These are phyloP conservation scores for Triplophysa rosa DNA, from an alignment of 2,113 vertebrate species.

Conservation along the genomic window DNA sequence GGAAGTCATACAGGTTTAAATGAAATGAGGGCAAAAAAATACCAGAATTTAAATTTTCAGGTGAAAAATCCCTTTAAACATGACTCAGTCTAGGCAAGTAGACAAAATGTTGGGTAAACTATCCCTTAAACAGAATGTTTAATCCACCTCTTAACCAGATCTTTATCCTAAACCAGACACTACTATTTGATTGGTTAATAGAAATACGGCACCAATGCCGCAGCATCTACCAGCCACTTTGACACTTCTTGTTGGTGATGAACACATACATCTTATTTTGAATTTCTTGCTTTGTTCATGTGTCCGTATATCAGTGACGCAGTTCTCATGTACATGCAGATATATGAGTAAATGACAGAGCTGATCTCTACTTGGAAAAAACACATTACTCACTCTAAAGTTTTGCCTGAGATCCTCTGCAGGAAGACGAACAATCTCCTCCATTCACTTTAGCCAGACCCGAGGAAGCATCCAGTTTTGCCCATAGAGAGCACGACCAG, in stretches of 20 bases:
- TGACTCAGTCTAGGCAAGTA: no score
- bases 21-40: no score
- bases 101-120: no score
- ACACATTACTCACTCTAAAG: not conserved
- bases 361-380: slow-evolving; percentile 2
- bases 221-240: not conserved
- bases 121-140: no score
- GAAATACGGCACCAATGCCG: not conserved
- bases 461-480: slow-evolving; percentile 38
- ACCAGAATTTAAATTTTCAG: no score
- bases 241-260: not conserved
- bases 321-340: not conserved
- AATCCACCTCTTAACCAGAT: not conserved
- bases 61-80: no score
- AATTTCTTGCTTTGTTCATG: not conserved
- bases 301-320: not conserved
- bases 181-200: not conserved
- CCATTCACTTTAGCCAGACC: not conserved
- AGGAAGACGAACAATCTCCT: slow-evolving; percentile 2
- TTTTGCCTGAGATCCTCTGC: slow-evolving; percentile 13
- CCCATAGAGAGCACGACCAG: slow-evolving; percentile 29
- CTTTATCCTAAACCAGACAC: not conserved
- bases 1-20: no score
- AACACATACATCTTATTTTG: not conserved
- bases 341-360: not conserved